These are phyloP conservation scores for Setophaga coronata DNA, from an alignment of 2,113 vertebrate species.

Conservation along the genomic window DNA sequence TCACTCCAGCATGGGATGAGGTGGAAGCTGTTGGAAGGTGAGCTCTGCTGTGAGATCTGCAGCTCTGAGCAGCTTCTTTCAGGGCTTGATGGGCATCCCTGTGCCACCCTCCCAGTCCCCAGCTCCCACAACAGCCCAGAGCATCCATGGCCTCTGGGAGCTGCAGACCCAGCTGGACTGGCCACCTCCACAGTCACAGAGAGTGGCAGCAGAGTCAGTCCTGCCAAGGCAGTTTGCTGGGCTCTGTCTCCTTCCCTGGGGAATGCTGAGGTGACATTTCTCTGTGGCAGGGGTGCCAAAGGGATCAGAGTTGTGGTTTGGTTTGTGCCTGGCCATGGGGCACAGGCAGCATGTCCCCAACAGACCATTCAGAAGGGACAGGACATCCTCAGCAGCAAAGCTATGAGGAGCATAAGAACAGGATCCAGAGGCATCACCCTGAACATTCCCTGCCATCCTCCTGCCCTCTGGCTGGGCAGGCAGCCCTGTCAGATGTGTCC, in stretches of 20 bases:
- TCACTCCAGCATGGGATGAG: background rate
- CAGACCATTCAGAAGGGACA: background rate
- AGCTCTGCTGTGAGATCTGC: background rate
- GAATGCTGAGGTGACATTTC: background rate
- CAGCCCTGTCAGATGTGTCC: background rate
- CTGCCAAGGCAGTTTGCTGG: background rate
- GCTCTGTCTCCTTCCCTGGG: background rate
- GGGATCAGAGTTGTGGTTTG: background rate
- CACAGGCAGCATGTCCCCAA: background rate
- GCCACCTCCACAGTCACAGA: background rate
- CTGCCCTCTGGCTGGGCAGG: background rate
- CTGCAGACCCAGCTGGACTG: background rate
- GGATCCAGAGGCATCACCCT: background rate
- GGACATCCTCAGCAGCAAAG: background rate
- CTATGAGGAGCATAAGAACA: background rate
- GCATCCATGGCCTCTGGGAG: background rate
- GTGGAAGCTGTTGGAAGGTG: background rate
- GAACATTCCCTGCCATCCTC: background rate
- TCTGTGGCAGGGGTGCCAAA: background rate
- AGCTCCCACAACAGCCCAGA: background rate
- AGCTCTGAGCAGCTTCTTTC: background rate
- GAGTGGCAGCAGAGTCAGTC: background rate
- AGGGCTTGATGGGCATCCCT: fast-evolving
- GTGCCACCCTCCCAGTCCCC: background rate
- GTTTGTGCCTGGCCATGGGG: background rate